A percentile compares a stretch with the other conserved stretches of the same genome.
phyloP scores from a whole-genome alignment of 2,113 vertebrate genomes.

The Dipodomys stephensi region DNA sequence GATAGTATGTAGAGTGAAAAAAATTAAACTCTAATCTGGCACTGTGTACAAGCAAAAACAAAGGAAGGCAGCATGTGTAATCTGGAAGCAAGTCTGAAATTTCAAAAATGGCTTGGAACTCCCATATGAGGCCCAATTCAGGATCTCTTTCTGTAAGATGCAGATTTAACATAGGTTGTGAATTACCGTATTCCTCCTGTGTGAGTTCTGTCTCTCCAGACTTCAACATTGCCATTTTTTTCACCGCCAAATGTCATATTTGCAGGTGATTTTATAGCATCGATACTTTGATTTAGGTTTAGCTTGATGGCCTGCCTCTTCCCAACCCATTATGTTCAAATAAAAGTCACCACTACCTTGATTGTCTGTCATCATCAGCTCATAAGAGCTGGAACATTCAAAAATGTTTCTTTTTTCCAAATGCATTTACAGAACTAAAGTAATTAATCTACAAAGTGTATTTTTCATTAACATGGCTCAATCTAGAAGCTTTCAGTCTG shows the following conservation, averaged over 20 bases:
- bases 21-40: neutral
- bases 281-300: neutral
- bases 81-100: neutral
- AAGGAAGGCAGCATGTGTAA: neutral
- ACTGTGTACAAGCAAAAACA: neutral
- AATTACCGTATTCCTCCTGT: neutral
- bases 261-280: fast-evolving
- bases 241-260: neutral
- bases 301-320: neutral
- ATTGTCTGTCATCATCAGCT: conserved; percentile 9
- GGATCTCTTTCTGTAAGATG: neutral
- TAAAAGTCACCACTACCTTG: neutral
- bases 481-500: conserved; percentile 31
- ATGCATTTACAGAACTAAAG: conserved; percentile 22
- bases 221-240: neutral
- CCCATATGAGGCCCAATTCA: neutral
- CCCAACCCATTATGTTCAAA: neutral
- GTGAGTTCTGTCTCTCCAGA: neutral
- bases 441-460: conserved; percentile 37
- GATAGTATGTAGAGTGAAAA: neutral
- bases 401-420: conserved; percentile 5
- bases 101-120: neutral
- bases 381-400: neutral
- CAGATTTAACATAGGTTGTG: neutral
- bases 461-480: neutral